Evolutionary conservation across 2,888 invertebrate genomes (phyloP).

Genomic region (Tetanocera ferruginea): DNA sequence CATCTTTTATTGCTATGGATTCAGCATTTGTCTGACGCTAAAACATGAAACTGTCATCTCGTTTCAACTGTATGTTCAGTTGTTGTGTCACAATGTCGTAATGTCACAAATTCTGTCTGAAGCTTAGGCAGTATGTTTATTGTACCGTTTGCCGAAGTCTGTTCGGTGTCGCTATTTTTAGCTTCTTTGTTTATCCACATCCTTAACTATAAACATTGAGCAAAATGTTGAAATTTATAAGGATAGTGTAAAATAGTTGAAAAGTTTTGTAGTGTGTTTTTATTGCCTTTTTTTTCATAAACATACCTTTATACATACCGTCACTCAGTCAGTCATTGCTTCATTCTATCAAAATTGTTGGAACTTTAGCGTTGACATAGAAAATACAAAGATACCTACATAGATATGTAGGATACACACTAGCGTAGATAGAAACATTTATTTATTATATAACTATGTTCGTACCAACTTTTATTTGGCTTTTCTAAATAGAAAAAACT

Average conservation of each 20-base stretch:
- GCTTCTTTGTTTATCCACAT: background rate
- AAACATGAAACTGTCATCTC: background rate
- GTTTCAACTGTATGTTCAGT: background rate
- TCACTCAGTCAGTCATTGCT: background rate
- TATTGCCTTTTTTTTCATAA: background rate
- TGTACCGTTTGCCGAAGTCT: background rate
- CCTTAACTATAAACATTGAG: background rate
- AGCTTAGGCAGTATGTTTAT: background rate
- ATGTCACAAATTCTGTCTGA: background rate
- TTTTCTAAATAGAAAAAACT: no score
- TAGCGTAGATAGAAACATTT: background rate
- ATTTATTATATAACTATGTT: no score
- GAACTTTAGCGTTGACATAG: no score
- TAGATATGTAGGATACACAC: background rate
- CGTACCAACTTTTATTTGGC: no score
- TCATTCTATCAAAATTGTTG: background rate
- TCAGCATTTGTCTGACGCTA: slow-evolving; percentile 1
- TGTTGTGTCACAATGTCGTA: background rate
- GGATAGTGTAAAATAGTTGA: slow-evolving; percentile 9
- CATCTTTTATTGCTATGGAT: background rate
- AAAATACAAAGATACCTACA: no score
- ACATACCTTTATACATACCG: background rate
- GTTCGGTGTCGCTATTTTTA: background rate
- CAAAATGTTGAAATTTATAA: slow-evolving; percentile 13
- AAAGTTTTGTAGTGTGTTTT: background rate